Conservation (phyloP, 2,113 vertebrate species). For the Prionailurus viverrinus region DNA sequence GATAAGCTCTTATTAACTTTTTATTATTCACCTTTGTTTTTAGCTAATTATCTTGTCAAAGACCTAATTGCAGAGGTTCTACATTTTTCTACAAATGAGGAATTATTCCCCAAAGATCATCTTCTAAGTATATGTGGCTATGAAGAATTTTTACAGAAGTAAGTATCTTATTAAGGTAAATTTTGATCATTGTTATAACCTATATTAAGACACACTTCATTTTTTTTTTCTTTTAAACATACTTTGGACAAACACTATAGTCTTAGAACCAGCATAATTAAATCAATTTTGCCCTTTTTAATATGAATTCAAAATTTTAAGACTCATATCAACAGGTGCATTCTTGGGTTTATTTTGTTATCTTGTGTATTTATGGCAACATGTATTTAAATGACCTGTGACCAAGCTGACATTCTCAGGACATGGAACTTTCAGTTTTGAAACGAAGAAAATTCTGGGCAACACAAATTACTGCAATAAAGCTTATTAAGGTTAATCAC, state of each 20-base stretch:
- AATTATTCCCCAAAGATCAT: conserved; percentile 61
- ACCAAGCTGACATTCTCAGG: not conserved
- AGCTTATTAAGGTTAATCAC: not conserved
- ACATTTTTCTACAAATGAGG: conserved; percentile 67
- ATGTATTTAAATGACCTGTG: not conserved
- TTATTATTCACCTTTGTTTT: conserved; percentile 82
- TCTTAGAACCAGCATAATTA: not conserved
- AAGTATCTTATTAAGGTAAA: conserved; percentile 71
- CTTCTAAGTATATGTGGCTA: conserved; percentile 83
- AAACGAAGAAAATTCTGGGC: not conserved
- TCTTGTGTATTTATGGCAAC: not conserved
- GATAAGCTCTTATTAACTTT: conserved; percentile 72
- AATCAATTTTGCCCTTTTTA: not conserved
- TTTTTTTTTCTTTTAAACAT: conserved; percentile 10
- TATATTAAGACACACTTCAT: not conserved
- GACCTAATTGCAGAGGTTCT: conserved; percentile 86
- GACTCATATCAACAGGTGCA: not conserved
- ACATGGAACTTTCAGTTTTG: not conserved
- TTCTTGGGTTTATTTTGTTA: not conserved
- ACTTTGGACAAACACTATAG: not conserved
- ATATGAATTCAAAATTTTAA: not conserved
- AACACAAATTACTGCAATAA: not conserved
- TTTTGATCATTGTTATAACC: not conserved
- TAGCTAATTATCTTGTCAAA: conserved; percentile 85
- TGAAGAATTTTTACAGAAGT: conserved; percentile 87